These are phyloP conservation scores for Anguilla pacifica DNA, from an alignment of 2,797 vertebrate genomes.

Conservation along the genomic window DNA sequence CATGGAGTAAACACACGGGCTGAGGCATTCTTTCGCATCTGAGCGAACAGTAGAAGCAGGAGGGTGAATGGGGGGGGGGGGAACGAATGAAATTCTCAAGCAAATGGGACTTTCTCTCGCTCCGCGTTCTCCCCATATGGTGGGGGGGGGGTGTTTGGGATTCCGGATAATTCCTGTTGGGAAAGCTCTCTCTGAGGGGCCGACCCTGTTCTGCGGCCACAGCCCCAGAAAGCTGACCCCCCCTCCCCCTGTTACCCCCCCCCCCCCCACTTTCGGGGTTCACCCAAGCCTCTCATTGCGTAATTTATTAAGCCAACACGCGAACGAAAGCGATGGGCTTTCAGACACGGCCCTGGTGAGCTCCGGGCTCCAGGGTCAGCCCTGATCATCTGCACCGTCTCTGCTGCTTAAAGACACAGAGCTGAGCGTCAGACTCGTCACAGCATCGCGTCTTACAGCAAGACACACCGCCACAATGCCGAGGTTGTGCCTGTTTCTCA, in stretches of 20 bases:
- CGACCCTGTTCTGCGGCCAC: background rate
- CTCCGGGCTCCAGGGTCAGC: background rate
- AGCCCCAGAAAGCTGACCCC: background rate
- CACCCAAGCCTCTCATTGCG: background rate
- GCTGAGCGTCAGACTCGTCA: background rate
- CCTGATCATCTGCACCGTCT: background rate
- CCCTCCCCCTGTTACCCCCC: too few relatives aligned
- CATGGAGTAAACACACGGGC: conserved; percentile 26
- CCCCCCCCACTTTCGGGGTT: background rate
- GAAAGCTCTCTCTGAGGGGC: background rate
- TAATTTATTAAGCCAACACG: background rate
- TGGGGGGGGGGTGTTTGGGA: background rate
- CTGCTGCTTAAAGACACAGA: background rate
- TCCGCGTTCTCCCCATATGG: background rate
- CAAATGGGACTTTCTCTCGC: conserved; percentile 7
- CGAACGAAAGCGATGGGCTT: background rate
- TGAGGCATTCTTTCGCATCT: conserved; percentile 16
- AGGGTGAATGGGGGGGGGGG: background rate
- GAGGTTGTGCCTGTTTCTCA: background rate
- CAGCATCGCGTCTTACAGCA: background rate
- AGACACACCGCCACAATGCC: background rate
- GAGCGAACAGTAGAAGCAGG: conserved; percentile 5
- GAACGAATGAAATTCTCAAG: conserved; percentile 25
- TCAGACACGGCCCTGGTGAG: background rate
- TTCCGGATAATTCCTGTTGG: background rate